phyloP scores from a whole-genome alignment of 1,140 invertebrate species.

The Ylistrum balloti region DNA sequence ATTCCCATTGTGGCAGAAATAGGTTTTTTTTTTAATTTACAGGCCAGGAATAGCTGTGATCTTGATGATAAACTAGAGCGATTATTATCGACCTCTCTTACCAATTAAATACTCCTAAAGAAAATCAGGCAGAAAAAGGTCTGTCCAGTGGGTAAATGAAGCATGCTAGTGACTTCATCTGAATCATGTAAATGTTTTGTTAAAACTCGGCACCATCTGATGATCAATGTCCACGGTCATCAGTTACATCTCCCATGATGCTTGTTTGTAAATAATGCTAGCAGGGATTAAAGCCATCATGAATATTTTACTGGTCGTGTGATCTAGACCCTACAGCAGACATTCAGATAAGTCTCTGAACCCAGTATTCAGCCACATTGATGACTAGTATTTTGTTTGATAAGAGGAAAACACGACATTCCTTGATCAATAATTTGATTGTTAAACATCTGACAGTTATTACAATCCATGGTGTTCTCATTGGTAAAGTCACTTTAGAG shows the following conservation, averaged over 20 bases:
- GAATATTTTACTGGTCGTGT: slow-evolving; percentile 25
- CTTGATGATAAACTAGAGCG: background rate
- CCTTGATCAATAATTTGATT: background rate
- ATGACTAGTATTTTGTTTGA: background rate
- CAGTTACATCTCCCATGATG: background rate
- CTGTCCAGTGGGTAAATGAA: background rate
- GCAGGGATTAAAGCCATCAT: background rate
- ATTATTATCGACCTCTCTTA: background rate
- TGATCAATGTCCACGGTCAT: background rate
- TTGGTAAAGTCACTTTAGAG: background rate
- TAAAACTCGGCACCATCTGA: background rate
- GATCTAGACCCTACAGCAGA: background rate
- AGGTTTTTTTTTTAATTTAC: background rate
- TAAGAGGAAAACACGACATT: background rate
- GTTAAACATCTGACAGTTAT: background rate
- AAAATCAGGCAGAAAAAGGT: background rate
- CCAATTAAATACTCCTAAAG: background rate
- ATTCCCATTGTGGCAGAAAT: background rate
- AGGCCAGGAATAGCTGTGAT: background rate
- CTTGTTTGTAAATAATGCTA: slow-evolving; percentile 25
- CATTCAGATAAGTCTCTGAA: background rate
- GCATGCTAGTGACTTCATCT: slow-evolving; percentile 18
- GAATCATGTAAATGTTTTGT: background rate
- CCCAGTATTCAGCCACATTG: background rate
- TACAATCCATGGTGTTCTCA: background rate